Evolutionary conservation across 1,140 invertebrate genomes (phyloP).

Genomic region (Macrocentrus cingulum): DNA sequence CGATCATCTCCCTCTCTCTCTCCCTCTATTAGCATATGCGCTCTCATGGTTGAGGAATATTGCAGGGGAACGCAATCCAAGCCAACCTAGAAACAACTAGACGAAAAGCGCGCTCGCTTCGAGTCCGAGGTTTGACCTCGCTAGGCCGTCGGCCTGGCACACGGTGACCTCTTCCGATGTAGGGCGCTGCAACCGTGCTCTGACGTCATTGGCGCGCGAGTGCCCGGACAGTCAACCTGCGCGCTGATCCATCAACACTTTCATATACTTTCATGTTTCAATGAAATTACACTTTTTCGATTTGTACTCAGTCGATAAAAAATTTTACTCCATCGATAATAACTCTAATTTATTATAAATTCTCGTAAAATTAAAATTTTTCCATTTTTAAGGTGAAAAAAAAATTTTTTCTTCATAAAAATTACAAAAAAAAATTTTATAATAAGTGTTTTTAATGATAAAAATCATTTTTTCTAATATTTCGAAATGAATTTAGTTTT

Average conservation of each 20-base stretch:
- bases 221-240: slow-evolving; percentile 35
- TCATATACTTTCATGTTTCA: slow-evolving; percentile 29
- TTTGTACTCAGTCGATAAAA: no score
- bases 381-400: no score
- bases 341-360: no score
- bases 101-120: slow-evolving; percentile 40
- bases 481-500: no score
- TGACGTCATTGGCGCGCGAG: slow-evolving; percentile 54
- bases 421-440: no score
- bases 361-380: no score
- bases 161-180: slow-evolving; percentile 59
- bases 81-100: slow-evolving; percentile 51
- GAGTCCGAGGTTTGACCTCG: slow-evolving; percentile 58
- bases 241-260: slow-evolving; percentile 33
- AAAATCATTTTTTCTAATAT: no score
- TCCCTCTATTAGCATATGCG: not conserved
- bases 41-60: not conserved
- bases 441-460: no score
- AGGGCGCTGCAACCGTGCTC: slow-evolving; percentile 59
- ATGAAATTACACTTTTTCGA: no score
- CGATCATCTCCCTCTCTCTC: slow-evolving; percentile 2
- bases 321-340: no score
- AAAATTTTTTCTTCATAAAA: no score
- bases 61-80: slow-evolving; percentile 36
- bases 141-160: slow-evolving; percentile 57